phyloP scores from a whole-genome alignment of 2,797 vertebrate species.

The Lycodopsis pacificus region DNA sequence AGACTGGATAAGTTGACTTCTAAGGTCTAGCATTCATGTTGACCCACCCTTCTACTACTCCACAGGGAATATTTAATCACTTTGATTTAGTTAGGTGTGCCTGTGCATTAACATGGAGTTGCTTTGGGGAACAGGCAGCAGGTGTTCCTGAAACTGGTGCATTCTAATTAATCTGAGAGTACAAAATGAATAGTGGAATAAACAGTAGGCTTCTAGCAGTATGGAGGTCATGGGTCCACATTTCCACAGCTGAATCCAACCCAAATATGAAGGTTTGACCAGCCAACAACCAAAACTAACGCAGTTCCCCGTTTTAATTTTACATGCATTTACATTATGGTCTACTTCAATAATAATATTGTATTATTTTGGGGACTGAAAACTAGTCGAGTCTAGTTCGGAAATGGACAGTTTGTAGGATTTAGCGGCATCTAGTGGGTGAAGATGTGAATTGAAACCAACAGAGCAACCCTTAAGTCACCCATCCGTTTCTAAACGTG shows the following conservation, averaged over 20 bases:
- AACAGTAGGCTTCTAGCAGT: neutral
- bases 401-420: neutral
- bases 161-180: neutral
- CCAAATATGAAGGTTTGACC: neutral
- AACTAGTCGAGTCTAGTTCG: neutral
- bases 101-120: neutral
- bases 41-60: too few relatives aligned
- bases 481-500: neutral
- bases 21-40: too few relatives aligned
- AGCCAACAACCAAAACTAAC: neutral
- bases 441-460: neutral
- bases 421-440: neutral
- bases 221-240: neutral
- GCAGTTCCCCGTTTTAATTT: neutral
- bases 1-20: too few relatives aligned
- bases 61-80: too few relatives aligned
- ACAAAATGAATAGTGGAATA: neutral
- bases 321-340: neutral
- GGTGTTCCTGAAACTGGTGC: conserved; percentile 5
- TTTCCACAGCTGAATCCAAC: neutral
- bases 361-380: neutral
- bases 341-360: neutral
- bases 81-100: neutral
- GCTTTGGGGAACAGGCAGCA: neutral
- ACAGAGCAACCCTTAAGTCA: neutral